Evolutionary conservation across 2,113 vertebrate species (phyloP).

Genomic region (Cisticola juncidis): DNA sequence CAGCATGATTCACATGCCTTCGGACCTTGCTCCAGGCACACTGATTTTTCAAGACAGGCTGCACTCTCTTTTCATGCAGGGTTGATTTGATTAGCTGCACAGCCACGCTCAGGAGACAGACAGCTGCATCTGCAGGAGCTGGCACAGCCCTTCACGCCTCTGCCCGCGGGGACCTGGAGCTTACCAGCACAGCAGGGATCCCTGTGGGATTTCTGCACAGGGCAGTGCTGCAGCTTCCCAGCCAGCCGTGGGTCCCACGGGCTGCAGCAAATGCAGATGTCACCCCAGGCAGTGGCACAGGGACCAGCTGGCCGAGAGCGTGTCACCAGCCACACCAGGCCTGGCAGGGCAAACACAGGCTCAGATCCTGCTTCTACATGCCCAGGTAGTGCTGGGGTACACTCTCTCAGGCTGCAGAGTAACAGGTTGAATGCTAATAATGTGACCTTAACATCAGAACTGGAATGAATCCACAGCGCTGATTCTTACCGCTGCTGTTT

Average conservation of each 20-base stretch:
- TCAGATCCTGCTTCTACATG: rapidly evolving
- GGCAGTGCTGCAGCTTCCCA: not conserved
- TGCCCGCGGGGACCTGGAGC: not conserved
- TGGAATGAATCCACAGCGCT: not conserved
- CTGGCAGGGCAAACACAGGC: not conserved
- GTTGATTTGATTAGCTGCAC: not conserved
- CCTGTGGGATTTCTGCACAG: not conserved
- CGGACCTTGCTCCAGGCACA: not conserved
- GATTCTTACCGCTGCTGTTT: not conserved
- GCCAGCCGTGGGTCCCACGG: rapidly evolving
- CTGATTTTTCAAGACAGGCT: not conserved
- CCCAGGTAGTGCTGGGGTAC: not conserved
- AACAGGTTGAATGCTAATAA: rapidly evolving
- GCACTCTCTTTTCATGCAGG: not conserved
- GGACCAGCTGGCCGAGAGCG: not conserved
- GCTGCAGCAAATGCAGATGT: not conserved
- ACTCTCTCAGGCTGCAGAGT: not conserved
- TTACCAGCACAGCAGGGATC: rapidly evolving
- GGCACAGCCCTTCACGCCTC: not conserved
- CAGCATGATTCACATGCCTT: not conserved
- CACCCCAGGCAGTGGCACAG: not conserved
- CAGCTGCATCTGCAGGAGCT: not conserved
- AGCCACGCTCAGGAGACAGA: not conserved
- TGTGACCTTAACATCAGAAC: not conserved
- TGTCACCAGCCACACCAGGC: not conserved